Conservation (phyloP, 2,888 invertebrate species). For the Ophion obscuratus region DNA sequence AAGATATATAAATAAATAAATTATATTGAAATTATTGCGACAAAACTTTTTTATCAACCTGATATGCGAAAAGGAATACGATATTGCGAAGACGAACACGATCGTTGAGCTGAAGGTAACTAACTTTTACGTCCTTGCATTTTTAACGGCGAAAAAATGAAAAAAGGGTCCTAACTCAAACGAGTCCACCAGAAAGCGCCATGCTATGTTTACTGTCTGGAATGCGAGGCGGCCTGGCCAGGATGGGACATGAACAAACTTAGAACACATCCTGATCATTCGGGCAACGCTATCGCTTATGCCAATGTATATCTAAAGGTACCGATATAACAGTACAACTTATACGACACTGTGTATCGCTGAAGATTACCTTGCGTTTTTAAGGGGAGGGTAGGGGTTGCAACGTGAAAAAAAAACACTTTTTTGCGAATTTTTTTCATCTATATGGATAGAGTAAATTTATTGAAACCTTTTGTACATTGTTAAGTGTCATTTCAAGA, state of each 20-base stretch:
- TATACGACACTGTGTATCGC: not conserved
- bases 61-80: conserved; percentile 90
- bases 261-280: conserved; percentile 89
- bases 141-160: conserved; percentile 8
- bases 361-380: not conserved
- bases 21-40: no score
- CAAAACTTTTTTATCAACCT: no score
- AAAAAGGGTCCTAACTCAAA: not conserved
- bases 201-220: conserved; percentile 90
- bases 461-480: no score
- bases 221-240: conserved; percentile 90
- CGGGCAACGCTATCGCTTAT: conserved; percentile 86
- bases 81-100: conserved; percentile 84
- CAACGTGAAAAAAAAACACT: no score
- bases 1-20: no score
- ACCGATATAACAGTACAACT: conserved; percentile 52
- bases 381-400: no score
- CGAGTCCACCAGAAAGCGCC: conserved; percentile 85
- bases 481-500: no score
- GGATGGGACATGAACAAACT: conserved; percentile 89
- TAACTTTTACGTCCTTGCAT: conserved; percentile 7
- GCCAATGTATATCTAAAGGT: conserved; percentile 88
- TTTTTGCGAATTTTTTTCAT: no score
- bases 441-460: no score
- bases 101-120: conserved; percentile 80